Conservation (phyloP, 1,140 invertebrate genomes). For the Aethina tumida region DNA sequence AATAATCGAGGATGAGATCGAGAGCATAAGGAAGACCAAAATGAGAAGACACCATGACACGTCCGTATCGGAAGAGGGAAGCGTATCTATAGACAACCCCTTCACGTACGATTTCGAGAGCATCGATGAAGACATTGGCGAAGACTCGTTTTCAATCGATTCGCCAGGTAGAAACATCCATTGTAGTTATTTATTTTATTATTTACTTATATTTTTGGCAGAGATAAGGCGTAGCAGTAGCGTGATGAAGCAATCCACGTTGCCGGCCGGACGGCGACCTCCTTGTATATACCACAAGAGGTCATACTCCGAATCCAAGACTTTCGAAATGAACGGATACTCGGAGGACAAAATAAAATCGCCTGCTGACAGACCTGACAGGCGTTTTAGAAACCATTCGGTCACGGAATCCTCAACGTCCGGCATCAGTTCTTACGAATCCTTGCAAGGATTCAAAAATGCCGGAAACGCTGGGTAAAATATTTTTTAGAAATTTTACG, state of each 20-base stretch:
- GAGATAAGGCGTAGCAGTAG: constrained; percentile 11
- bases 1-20: constrained; percentile 56
- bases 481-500: not conserved
- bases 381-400: constrained; percentile 39
- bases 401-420: constrained; percentile 69
- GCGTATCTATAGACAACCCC: constrained; percentile 7
- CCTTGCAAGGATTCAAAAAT: constrained; percentile 45
- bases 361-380: constrained; percentile 25
- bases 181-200: constrained; percentile 5
- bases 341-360: constrained; percentile 14
- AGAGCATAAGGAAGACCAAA: constrained; percentile 8
- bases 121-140: constrained; percentile 14
- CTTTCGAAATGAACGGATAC: constrained; percentile 36
- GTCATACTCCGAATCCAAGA: constrained; percentile 54
- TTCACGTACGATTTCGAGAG: constrained; percentile 6
- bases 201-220: constrained; percentile 6
- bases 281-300: constrained; percentile 42
- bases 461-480: constrained; percentile 10
- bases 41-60: constrained; percentile 6
- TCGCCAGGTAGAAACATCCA: constrained; percentile 12
- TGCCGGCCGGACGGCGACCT: constrained; percentile 40
- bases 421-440: constrained; percentile 68
- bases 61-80: constrained; percentile 9
- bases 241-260: constrained; percentile 40
- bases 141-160: constrained; percentile 9